phyloP scores from a whole-genome alignment of 2,888 invertebrate species.

The Hyposoter didymator region DNA sequence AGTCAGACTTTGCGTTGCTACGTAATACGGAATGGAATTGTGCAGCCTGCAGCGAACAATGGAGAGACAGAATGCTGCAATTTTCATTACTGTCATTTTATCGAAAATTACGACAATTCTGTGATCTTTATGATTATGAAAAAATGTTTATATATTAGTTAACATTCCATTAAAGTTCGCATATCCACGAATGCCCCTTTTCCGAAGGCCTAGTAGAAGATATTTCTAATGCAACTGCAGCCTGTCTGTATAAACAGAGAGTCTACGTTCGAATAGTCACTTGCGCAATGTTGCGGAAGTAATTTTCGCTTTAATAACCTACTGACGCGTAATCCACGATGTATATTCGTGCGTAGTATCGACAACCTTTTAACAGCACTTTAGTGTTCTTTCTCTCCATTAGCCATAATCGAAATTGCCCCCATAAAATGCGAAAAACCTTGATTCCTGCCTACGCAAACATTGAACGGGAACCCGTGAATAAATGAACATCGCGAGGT shows the following conservation, averaged over 20 bases:
- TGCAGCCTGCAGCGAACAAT: not conserved
- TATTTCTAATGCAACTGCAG: not conserved
- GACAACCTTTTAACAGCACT: not conserved
- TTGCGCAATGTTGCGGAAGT: constrained; percentile 56
- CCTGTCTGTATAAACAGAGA: not conserved
- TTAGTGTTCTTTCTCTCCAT: not conserved
- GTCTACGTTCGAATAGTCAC: constrained; percentile 4
- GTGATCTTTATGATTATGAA: not conserved
- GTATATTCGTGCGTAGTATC: constrained; percentile 13
- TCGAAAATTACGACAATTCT: not conserved
- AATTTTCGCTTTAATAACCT: constrained; percentile 35
- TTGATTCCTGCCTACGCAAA: not conserved
- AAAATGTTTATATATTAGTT: not conserved
- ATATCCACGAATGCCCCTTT: not conserved
- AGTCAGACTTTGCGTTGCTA: not conserved
- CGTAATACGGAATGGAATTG: not conserved
- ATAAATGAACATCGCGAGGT: not conserved
- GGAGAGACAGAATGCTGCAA: not conserved
- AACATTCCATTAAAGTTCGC: not conserved
- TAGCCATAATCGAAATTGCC: not conserved
- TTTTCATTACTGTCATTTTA: not conserved
- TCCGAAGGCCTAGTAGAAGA: not conserved
- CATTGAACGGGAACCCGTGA: not conserved
- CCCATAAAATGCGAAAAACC: not conserved
- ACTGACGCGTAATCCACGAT: not conserved